Base-by-base conservation (phyloP, 1,140 invertebrate genomes). In the Zaprionus kolodkinae region DNA sequence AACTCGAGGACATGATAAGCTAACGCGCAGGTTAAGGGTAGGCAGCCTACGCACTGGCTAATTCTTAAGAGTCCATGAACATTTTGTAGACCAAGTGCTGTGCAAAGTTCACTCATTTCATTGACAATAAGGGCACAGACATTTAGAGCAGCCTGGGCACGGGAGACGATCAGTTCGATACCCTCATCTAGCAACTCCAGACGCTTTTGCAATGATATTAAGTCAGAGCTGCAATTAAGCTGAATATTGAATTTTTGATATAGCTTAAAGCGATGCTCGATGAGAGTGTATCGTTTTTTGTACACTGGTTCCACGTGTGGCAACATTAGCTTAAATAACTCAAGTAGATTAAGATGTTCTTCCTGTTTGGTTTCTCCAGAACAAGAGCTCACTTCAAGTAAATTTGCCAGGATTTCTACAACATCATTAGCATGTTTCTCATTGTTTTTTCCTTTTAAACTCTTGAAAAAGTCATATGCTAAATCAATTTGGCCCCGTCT, bases 381-480 rank as follows among this genome's bases (percentile, higher is more conserved):
- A 0, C 36, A 56, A 0, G 74, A 55, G 11, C 62, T 81, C 55
- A 57, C 76, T 48, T 88, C 85, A 6, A 88, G 71, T 21, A 89
- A 4, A 48, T 69, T 85, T 9, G 78, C 67, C 40, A 91, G 59
- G 0, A 84, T 79, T 6, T 92, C 78, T 0, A 81, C 79, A 2
- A 92, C 74, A 21, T 85, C 63, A 10, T n/a, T 45, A 0, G 50
- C 61, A 17, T 74, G 61, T 30, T 80, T 79, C 0, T 63, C 40
- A 30, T 73, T 71, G n/a, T 78, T 89, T 4, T 79, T 71, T 6
- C 7, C 63, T 6, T 43, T 84, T 0, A 92, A 71, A 2, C 67
- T 63, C 45, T 88, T 92, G 17, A 80, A 92, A 52, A 86, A 92
- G 52, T 88, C 77, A 25, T 86, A 82, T 0, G 92, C 81, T 60